These are phyloP conservation scores for Cryptoprocta ferox DNA, from an alignment of 2,797 vertebrate genomes.

Conservation along the genomic window DNA sequence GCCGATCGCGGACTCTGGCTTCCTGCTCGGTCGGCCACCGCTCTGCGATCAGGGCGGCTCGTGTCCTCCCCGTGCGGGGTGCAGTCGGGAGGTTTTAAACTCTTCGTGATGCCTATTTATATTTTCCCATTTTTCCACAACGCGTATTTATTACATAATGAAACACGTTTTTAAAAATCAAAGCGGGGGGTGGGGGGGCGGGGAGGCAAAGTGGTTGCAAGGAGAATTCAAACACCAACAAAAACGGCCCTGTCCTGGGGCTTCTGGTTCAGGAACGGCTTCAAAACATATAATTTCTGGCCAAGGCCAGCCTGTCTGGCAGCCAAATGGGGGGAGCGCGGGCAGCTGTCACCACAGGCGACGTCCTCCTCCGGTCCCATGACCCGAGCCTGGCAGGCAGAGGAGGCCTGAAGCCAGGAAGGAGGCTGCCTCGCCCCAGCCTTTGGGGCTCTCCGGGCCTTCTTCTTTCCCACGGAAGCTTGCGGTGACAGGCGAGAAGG, in stretches of 20 bases:
- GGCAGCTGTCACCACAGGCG: not conserved
- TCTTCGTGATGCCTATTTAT: not conserved
- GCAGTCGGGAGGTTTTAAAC: not conserved
- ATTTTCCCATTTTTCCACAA: not conserved
- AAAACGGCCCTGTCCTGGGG: not conserved
- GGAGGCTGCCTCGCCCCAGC: not conserved
- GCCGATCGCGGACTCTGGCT: accelerated
- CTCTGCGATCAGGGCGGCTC: not conserved
- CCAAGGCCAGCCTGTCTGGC: not conserved
- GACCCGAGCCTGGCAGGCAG: accelerated
- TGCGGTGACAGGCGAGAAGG: not conserved
- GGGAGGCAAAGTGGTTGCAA: not conserved
- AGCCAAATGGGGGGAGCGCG: not conserved
- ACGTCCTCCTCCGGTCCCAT: not conserved
- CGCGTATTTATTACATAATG: not conserved
- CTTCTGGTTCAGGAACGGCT: not conserved
- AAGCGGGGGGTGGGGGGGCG: too few species aligned
- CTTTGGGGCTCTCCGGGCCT: not conserved
- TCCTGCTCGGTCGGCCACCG: not conserved
- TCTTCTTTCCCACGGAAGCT: not conserved
- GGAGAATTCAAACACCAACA: not conserved
- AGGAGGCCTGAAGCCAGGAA: not conserved
- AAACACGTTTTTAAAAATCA: not conserved
- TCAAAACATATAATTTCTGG: not conserved
- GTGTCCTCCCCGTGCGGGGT: not conserved